phyloP scores from a whole-genome alignment of 2,797 vertebrate species.

The Pelodytes ibericus region DNA sequence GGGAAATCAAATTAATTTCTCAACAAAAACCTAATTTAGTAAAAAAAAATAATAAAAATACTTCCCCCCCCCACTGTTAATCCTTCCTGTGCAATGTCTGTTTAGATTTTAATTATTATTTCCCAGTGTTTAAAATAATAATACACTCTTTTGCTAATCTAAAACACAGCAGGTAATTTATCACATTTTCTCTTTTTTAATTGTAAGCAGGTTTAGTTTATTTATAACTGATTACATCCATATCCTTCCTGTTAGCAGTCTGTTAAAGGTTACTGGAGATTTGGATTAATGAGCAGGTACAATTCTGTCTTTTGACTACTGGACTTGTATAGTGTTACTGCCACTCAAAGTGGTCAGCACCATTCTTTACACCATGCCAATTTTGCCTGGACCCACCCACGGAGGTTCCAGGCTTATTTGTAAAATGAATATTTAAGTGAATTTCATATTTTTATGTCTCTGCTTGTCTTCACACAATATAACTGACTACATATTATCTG shows the following conservation, averaged over 20 bases:
- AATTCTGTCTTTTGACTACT: too few species aligned
- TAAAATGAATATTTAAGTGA: too few species aligned
- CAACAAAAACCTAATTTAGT: neutral
- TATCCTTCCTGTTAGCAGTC: neutral
- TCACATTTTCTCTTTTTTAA: conserved; percentile 7
- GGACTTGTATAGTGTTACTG: too few species aligned
- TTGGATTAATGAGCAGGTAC: neutral
- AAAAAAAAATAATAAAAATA: conserved; percentile 8
- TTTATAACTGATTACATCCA: neutral
- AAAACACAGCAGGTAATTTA: conserved; percentile 3
- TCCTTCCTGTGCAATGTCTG: neutral
- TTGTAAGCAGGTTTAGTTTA: neutral
- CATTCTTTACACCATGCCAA: too few species aligned
- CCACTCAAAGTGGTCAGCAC: too few species aligned
- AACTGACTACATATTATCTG: too few species aligned
- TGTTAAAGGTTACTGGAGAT: neutral
- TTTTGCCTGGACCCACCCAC: too few species aligned
- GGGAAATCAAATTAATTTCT: neutral
- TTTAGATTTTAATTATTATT: neutral
- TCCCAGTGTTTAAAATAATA: neutral
- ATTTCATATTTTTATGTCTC: too few species aligned
- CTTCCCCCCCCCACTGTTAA: neutral
- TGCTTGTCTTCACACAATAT: too few species aligned
- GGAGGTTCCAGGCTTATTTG: too few species aligned
- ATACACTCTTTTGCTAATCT: neutral